Base-by-base conservation (phyloP, 2,113 vertebrate genomes). In the Tyrannus savana region DNA sequence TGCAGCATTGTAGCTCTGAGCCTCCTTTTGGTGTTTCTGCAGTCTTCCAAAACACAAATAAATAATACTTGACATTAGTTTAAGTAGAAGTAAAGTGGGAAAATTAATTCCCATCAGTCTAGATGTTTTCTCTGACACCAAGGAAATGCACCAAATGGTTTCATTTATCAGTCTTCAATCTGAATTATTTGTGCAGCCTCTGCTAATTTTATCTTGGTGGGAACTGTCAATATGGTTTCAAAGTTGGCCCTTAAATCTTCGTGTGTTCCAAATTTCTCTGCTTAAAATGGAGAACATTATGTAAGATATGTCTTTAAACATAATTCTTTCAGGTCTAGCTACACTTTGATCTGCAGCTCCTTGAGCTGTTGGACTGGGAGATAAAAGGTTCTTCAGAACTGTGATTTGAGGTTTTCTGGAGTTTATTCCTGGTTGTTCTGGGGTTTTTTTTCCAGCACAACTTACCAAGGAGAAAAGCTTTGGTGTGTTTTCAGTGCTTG, bases 331-430 rank as follows among this genome's bases (percentile, higher is more conserved):
- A 73, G 83, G 79, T 79, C 89, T 81, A 86, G 46, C 35, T 25
- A 81, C 59, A 39, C 89, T 96, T 96, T 96, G 84, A 93, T 96
- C 89, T 71, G 14, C 76, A 44, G 37, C 60, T 63, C 27, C 60
- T 63, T 19, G 39, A 63, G 85, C 58, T 37, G 72, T 55, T 77
- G 76, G 39, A 24, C 27, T 63, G 39, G 42, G 47, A 89, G 73
- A 95, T 86, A 68, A 93, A 95, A 95, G 85, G 52, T 52, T 95
- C 58, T 79, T 92, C 56, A 87, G 67, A 80, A 50, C 55, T 72
- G 37, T 39, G 50, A 58, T 84, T 79, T 74, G 46, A 88, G 24
- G 52, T 7, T 74, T 42, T 39, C 2, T 19, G 52, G 66, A 50
- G 6, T 74, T 87, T 62, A 33, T n/a, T 81, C 41, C 18, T 77